Evolutionary conservation across 1,140 invertebrate genomes (phyloP).

Genomic region (Drosophila nasuta): DNA sequence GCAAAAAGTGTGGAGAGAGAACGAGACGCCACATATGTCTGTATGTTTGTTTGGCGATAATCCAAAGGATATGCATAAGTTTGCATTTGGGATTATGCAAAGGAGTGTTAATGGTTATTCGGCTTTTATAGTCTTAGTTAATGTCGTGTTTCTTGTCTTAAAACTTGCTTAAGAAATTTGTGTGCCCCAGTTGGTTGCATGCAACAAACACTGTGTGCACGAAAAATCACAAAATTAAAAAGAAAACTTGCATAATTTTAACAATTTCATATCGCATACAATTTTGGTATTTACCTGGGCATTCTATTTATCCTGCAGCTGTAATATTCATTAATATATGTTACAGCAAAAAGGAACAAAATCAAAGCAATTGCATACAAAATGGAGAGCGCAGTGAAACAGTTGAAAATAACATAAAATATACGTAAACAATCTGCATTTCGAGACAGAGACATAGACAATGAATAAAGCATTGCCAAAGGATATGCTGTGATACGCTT

Average conservation of each 20-base stretch:
- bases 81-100: conserved; percentile 36
- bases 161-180: not conserved
- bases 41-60: conserved; percentile 22
- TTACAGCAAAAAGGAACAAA: conserved; percentile 25
- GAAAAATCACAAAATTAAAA: not conserved
- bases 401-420: conserved; percentile 70
- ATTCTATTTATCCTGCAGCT: not conserved
- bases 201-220: no score
- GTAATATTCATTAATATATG: not conserved
- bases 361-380: conserved; percentile 65
- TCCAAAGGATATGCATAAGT: conserved; percentile 30
- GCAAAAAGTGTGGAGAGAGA: not conserved
- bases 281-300: no score
- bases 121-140: conserved; percentile 15
- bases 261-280: no score
- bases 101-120: conserved; percentile 24
- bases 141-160: conserved; percentile 9
- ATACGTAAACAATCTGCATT: conserved; percentile 79
- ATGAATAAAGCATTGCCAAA: conserved; percentile 66
- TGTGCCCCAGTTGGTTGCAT: not conserved
- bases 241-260: not conserved
- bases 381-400: conserved; percentile 53
- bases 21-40: conserved; percentile 1
- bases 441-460: conserved; percentile 58
- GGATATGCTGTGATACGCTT: conserved; percentile 39